Percentiles rank a stretch among this genome's conserved stretches.
phyloP scores from a whole-genome alignment of 2,888 invertebrate species.

The Pandemis corylana region DNA sequence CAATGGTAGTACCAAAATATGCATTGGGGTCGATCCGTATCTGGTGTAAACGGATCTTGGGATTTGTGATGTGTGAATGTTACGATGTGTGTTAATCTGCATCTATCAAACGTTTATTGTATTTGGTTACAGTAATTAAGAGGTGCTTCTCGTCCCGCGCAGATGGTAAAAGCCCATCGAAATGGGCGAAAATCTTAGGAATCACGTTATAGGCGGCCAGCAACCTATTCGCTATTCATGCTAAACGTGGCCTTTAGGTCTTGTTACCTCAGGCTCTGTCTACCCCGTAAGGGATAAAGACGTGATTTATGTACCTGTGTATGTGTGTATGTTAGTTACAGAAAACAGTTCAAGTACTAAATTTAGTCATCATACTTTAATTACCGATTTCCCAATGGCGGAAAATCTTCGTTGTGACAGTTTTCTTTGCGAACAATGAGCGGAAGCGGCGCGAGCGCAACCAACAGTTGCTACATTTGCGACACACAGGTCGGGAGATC shows the following conservation, averaged over 20 bases:
- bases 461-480: constrained; percentile 17
- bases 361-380: neutral
- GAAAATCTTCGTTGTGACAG: constrained; percentile 15
- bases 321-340: no score
- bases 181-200: no score
- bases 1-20: constrained; percentile 18
- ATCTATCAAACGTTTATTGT: neutral
- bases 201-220: no score
- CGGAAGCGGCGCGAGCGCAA: constrained; percentile 32
- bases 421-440: constrained; percentile 19
- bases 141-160: neutral
- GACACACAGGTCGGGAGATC: neutral
- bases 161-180: no score
- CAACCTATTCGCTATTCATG: no score
- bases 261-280: no score
- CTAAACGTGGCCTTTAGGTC: no score
- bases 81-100: neutral
- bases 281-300: no score
- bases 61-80: constrained; percentile 20
- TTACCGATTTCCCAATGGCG: constrained; percentile 18
- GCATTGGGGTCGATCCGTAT: constrained; percentile 18
- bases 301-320: no score
- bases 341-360: neutral
- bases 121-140: neutral
- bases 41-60: constrained; percentile 12